These are phyloP conservation scores for Cotesia glomerata DNA, from an alignment of 1,140 invertebrate genomes.

Conservation along the genomic window DNA sequence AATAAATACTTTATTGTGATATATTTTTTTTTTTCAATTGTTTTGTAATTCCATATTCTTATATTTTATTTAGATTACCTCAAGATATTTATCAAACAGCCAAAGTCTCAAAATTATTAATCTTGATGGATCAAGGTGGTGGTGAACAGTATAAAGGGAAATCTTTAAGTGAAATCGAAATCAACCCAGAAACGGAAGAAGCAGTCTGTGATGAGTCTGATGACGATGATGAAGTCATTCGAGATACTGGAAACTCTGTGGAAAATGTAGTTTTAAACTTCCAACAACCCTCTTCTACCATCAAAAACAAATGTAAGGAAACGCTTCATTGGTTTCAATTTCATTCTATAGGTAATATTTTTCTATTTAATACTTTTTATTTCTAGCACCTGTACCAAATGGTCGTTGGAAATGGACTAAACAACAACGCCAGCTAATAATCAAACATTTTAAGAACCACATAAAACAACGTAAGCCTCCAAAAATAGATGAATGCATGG, in stretches of 20 bases:
- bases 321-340: no score
- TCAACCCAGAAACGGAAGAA: constrained; percentile 42
- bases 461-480: constrained; percentile 38
- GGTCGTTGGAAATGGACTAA: constrained; percentile 32
- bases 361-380: no score
- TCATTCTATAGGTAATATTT: no score
- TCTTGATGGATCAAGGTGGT: constrained; percentile 50
- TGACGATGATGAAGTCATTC: neutral
- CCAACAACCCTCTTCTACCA: neutral
- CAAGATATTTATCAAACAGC: constrained; percentile 44
- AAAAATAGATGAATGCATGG: constrained; percentile 35
- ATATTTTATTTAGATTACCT: constrained; percentile 36
- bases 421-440: constrained; percentile 35
- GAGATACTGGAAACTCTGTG: neutral
- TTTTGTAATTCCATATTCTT: neutral
- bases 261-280: neutral
- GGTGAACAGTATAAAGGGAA: constrained; percentile 45
- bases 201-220: constrained; percentile 8
- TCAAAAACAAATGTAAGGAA: neutral
- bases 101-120: constrained; percentile 48
- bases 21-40: no score
- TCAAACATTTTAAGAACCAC: constrained; percentile 35
- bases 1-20: no score
- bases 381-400: constrained; percentile 1
- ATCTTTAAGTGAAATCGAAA: constrained; percentile 48